These are phyloP conservation scores for Helleia helle DNA, from an alignment of 2,888 invertebrate genomes.

Conservation along the genomic window DNA sequence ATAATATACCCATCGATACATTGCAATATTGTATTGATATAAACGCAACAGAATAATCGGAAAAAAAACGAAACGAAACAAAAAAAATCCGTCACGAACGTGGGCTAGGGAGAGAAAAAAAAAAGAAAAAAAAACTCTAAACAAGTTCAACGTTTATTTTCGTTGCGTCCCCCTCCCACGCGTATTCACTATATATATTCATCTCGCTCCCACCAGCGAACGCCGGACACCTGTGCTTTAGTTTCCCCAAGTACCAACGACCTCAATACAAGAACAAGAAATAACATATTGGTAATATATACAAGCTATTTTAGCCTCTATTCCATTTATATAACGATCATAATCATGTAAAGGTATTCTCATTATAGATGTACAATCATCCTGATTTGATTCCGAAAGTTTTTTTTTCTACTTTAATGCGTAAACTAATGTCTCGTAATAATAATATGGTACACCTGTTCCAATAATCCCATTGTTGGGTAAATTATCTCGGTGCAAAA, in stretches of 20 bases:
- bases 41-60: slow-evolving; percentile 67
- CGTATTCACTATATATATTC: slow-evolving; percentile 26
- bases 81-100: slow-evolving; percentile 70
- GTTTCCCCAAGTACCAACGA: slow-evolving; percentile 74
- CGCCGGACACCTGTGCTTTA: slow-evolving; percentile 75
- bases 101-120: slow-evolving; percentile 71
- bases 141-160: slow-evolving; percentile 74
- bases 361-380: slow-evolving; percentile 64
- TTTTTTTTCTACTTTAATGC: slow-evolving; percentile 52
- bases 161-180: slow-evolving; percentile 55
- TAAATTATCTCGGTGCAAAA: slow-evolving; percentile 45
- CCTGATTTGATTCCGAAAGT: slow-evolving; percentile 68
- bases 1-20: too few species aligned
- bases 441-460: slow-evolving; percentile 68
- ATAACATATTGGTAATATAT: slow-evolving; percentile 35
- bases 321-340: slow-evolving; percentile 24
- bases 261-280: slow-evolving; percentile 49
- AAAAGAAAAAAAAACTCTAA: slow-evolving; percentile 63
- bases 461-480: slow-evolving; percentile 54
- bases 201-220: slow-evolving; percentile 52
- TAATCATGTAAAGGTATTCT: slow-evolving; percentile 27
- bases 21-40: slow-evolving; percentile 38
- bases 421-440: slow-evolving; percentile 66
- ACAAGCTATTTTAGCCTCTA: slow-evolving; percentile 34
- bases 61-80: slow-evolving; percentile 65